Evolutionary conservation across 37 sponge, comb jelly and placozoan genomes (phyloP), one percentile per base, ranked within the genome.

Genomic region (Crambe crambe): DNA sequence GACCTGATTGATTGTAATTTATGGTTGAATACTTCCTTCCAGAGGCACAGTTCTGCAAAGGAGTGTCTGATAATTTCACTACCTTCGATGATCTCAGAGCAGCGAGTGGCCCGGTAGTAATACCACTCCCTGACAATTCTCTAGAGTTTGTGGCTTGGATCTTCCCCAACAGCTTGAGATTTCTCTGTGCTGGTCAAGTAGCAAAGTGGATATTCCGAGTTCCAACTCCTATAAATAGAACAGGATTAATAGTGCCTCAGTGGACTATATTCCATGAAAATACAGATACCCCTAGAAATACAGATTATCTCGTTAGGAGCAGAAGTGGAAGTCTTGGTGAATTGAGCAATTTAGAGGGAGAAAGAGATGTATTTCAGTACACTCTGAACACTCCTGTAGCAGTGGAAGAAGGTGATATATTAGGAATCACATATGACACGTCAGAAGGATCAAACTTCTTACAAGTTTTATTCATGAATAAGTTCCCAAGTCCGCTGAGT

Each of bases 121-220:
- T 47, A 47, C 10, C 51, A 15, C 10, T 12, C 6, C 51, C 51
- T 15, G 12, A 12, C 12, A 15, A 15, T 15, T 15, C 51, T 47
- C 12, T 38, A 1, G 42, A 2, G 74, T 54, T 76, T 60, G 8
- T 23, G 41, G 57, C 70, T 42, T 80, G 80, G 80, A 58, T 80
- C 35, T 80, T 80, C 30, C 80, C 80, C 26, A 65, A 65, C 34
- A 71, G 72, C 29, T 31, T 80, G n/a, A 51, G 56, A 30, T 80
- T 80, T 38, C 54, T 38, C 26, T 80, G 80, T 30, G 58, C 3
- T 26, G 71, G 36, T 23, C 35, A 58, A 32, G 2, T 80, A 36
- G 70, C 80, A 26, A 31, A 59, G 12, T 80, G 80, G 80, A 70
- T 58, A 59, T 71, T 80, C 60, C 32, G 65, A 64, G 77, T 30